Conservation (phyloP, 2,888 invertebrate species). For the Trimorus sp. region DNA sequence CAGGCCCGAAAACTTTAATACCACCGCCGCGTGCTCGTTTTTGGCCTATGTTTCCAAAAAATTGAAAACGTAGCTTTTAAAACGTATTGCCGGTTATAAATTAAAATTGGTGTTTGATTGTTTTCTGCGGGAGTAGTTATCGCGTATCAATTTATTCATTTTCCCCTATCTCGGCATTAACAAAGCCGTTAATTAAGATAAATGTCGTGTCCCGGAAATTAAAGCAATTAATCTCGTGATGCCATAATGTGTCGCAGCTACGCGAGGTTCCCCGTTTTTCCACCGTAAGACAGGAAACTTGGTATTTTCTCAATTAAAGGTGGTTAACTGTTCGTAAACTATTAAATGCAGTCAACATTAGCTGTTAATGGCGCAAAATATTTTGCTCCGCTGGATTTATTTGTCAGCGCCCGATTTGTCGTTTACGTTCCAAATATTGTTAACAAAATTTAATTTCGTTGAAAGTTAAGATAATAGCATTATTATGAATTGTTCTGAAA, state of each 20-base stretch:
- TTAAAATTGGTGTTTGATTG: neutral
- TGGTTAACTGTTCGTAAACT: conserved; percentile 64
- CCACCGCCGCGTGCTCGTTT: no score
- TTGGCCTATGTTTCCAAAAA: no score
- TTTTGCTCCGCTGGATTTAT: no score
- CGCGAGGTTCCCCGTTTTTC: conserved; percentile 63
- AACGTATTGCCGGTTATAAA: neutral
- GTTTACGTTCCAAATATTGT: neutral
- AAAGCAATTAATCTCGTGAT: conserved; percentile 79
- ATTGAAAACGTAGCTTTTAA: no score
- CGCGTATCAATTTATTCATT: conserved; percentile 60
- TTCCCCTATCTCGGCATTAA: conserved; percentile 62
- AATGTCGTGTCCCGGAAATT: conserved; percentile 79
- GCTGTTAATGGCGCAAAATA: conserved; percentile 22
- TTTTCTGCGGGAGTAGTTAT: neutral
- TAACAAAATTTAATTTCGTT: neutral
- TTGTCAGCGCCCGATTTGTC: neutral
- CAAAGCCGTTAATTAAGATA: conserved; percentile 79
- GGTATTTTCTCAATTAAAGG: conserved; percentile 69
- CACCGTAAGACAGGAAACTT: conserved; percentile 66
- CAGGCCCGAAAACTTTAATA: no score
- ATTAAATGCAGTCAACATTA: conserved; percentile 55
- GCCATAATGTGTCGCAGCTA: conserved; percentile 66
- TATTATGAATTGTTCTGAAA: no score
- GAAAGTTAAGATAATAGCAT: neutral